These are phyloP conservation scores for Danaus plexippus DNA, from an alignment of 1,140 invertebrate genomes.

Conservation along the genomic window DNA sequence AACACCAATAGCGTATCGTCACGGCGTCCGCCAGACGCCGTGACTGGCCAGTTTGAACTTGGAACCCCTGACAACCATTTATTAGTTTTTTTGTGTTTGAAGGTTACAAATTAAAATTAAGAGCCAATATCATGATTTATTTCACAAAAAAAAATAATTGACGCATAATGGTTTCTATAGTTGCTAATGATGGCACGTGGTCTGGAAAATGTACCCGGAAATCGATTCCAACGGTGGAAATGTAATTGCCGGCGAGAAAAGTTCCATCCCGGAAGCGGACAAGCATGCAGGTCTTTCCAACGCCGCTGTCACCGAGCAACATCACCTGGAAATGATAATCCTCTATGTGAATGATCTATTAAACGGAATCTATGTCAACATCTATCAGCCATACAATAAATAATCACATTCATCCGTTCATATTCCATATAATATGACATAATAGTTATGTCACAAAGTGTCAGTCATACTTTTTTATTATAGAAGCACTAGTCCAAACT, in stretches of 20 bases:
- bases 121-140: background rate
- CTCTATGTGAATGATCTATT: no score
- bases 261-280: conserved; percentile 88
- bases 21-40: conserved; percentile 31
- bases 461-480: no score
- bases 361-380: no score
- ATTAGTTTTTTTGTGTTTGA: conserved; percentile 22
- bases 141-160: background rate
- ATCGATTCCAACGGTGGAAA: conserved; percentile 95
- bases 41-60: conserved; percentile 60
- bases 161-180: background rate
- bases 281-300: conserved; percentile 90
- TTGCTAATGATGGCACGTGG: conserved; percentile 2
- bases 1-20: conserved; percentile 58
- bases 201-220: conserved; percentile 82
- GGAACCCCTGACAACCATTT: conserved; percentile 44
- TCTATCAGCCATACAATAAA: no score
- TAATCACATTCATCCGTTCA: no score
- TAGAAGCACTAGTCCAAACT: no score
- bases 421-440: no score
- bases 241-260: conserved; percentile 91
- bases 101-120: conserved; percentile 15
- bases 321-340: conserved; percentile 79
- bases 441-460: no score
- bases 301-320: conserved; percentile 90